Percentiles rank a stretch among this genome's conserved stretches.
Evolutionary conservation across 2,888 invertebrate genomes (phyloP).

Genomic region (Prenolepis imparis): DNA sequence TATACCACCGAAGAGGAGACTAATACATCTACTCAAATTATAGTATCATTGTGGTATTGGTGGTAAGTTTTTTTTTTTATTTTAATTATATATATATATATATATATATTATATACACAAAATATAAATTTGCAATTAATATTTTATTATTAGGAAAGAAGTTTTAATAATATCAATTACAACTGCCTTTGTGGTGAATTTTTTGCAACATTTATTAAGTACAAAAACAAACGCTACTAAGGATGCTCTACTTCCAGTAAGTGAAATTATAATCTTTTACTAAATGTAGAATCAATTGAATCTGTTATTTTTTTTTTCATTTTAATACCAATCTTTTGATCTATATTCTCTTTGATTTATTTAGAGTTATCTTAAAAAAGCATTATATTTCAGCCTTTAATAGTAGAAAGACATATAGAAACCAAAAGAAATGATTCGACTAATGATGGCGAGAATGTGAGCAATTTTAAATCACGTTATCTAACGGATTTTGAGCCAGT

Average conservation of each 20-base stretch:
- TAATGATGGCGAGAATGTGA: conserved; percentile 76
- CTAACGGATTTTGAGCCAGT: conserved; percentile 94
- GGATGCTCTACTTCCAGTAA: conserved; percentile 80
- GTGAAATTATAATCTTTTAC: conserved; percentile 50
- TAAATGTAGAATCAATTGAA: background rate
- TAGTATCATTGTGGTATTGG: conserved; percentile 93
- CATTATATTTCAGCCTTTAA: conserved; percentile 78
- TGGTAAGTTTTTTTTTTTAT: conserved; percentile 86
- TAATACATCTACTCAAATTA: conserved; percentile 90
- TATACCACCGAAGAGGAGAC: conserved; percentile 63
- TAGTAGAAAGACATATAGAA: conserved; percentile 80
- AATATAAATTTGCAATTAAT: conserved; percentile 33
- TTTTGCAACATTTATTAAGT: conserved; percentile 87
- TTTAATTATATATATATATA: no score
- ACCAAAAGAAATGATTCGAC: conserved; percentile 81
- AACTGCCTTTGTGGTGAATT: conserved; percentile 91
- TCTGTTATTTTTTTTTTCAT: background rate
- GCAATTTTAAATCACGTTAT: conserved; percentile 88
- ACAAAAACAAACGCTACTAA: conserved; percentile 75
- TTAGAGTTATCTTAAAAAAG: conserved; percentile 21
- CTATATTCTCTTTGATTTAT: background rate
- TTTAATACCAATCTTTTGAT: background rate
- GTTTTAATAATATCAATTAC: conserved; percentile 92
- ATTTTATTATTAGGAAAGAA: conserved; percentile 89
- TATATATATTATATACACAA: background rate